These are phyloP conservation scores for Rallus limicola DNA, from an alignment of 2,113 vertebrate genomes.

Conservation along the genomic window DNA sequence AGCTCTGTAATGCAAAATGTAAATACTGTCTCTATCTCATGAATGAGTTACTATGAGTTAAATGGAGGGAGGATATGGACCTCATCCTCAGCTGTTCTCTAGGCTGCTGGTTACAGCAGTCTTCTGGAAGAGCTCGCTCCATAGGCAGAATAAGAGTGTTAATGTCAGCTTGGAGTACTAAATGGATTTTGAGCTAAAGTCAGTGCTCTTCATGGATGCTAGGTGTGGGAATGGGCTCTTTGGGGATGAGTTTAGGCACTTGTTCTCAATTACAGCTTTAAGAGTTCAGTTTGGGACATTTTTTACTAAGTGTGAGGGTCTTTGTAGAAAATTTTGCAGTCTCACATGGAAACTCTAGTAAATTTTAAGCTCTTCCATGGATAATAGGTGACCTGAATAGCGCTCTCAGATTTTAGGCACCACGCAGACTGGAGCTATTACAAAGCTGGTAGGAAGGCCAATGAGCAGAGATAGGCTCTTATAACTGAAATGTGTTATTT, in stretches of 20 bases:
- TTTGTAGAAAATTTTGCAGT: background rate
- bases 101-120: background rate
- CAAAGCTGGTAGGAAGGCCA: background rate
- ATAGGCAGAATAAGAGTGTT: background rate
- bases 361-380: background rate
- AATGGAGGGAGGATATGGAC: background rate
- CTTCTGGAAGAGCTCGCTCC: background rate
- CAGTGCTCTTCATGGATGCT: background rate
- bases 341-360: rapidly evolving
- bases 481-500: background rate
- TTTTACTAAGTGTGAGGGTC: rapidly evolving
- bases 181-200: constrained; percentile 13
- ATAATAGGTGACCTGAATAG: background rate
- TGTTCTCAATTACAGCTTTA: background rate
- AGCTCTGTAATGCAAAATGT: background rate
- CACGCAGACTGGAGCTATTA: background rate
- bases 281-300: background rate
- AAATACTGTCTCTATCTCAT: background rate
- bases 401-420: background rate
- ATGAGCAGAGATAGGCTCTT: background rate
- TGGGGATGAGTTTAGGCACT: background rate
- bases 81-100: background rate
- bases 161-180: constrained; percentile 8
- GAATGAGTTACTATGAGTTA: background rate
- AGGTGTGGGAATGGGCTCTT: background rate